A percentile compares a stretch with the other conserved stretches of the same genome.
Evolutionary conservation across 2,113 vertebrate species (phyloP).

Genomic region (Arizona elegans): DNA sequence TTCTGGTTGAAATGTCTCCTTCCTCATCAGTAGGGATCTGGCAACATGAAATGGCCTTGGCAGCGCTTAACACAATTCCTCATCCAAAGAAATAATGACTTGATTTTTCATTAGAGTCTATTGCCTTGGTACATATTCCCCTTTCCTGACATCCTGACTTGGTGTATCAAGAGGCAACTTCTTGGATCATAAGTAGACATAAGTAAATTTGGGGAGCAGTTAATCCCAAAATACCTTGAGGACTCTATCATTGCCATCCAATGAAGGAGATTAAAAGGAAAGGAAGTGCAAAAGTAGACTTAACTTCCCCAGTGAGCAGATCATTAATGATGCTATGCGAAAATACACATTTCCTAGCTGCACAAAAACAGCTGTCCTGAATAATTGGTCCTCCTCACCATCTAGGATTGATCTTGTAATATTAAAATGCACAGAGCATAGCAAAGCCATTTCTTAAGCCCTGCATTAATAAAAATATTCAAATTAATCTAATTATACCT

Average conservation of each 20-base stretch:
- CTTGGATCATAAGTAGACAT: background rate
- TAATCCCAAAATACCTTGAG: background rate
- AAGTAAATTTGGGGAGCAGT: background rate
- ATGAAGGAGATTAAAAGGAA: background rate
- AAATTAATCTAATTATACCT: background rate
- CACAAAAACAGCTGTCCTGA: background rate
- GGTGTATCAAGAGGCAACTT: background rate
- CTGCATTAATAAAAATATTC: background rate
- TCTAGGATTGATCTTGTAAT: background rate
- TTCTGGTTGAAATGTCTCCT: background rate
- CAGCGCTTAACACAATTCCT: background rate
- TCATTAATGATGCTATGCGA: background rate
- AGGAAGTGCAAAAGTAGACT: background rate
- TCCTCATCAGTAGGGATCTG: background rate
- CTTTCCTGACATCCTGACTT: too few relatives aligned
- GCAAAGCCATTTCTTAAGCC: background rate
- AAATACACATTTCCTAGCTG: background rate
- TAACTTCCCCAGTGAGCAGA: background rate
- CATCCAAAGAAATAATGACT: background rate
- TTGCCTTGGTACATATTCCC: background rate
- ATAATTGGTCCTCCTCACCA: background rate
- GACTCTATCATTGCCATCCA: background rate
- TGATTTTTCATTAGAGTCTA: constrained; percentile 14
- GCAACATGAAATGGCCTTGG: background rate
- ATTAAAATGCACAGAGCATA: background rate